Conservation (phyloP, 2,113 vertebrate genomes). For the Stigmatopora argus region DNA sequence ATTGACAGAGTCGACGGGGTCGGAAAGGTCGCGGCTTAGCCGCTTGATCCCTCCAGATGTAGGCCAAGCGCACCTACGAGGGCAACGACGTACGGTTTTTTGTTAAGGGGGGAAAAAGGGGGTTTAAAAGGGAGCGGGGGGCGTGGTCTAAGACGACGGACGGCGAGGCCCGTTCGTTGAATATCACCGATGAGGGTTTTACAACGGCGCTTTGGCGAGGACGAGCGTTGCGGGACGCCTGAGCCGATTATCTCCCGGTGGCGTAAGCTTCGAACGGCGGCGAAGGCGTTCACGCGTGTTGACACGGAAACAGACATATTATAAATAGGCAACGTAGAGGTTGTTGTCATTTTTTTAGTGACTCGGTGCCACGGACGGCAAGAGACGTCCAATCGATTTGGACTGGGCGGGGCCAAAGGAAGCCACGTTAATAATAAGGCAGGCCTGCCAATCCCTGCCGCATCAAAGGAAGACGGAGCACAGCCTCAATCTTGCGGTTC, state of each 20-base stretch:
- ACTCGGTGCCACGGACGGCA: too few species aligned
- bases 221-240: constrained; percentile 19
- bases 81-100: constrained; percentile 14
- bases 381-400: too few species aligned
- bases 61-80: constrained; percentile 33
- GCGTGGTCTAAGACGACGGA: neutral
- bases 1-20: constrained; percentile 58
- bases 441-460: too few species aligned
- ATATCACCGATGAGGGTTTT: neutral
- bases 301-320: constrained; percentile 43
- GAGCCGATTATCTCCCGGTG: constrained; percentile 52
- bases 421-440: too few species aligned
- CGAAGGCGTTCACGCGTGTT: constrained; percentile 36
- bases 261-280: constrained; percentile 35
- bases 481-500: too few species aligned
- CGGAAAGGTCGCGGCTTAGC: constrained; percentile 58
- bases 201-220: constrained; percentile 4
- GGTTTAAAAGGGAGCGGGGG: neutral
- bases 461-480: too few species aligned
- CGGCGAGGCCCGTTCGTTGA: too few species aligned
- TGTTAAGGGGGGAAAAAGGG: neutral
- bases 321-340: too few species aligned
- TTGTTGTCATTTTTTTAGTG: too few species aligned
- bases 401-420: too few species aligned
- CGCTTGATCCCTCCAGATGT: constrained; percentile 64